Percentiles rank a stretch among this genome's conserved stretches.
Evolutionary conservation across 2,888 invertebrate genomes (phyloP).

Genomic region (Calameuta filiformis): DNA sequence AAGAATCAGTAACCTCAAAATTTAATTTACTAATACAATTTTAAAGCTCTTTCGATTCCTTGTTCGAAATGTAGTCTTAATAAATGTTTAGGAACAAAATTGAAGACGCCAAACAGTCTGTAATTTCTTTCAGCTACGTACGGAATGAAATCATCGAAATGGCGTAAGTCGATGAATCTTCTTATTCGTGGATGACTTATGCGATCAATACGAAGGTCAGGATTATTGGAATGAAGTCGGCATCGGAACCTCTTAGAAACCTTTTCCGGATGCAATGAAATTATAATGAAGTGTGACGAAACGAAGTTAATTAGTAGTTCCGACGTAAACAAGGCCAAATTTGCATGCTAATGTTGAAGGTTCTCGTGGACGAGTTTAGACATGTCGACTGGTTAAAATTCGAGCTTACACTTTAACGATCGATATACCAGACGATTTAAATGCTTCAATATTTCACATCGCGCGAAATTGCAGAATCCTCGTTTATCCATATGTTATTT

Average conservation of each 20-base stretch:
- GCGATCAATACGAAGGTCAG: slow-evolving; percentile 35
- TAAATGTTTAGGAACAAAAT: background rate
- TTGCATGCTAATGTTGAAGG: slow-evolving; percentile 31
- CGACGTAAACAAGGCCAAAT: slow-evolving; percentile 30
- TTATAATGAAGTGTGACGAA: background rate
- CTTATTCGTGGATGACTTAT: slow-evolving; percentile 58
- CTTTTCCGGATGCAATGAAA: slow-evolving; percentile 3
- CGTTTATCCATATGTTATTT: background rate
- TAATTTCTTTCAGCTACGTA: slow-evolving; percentile 67
- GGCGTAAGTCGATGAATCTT: slow-evolving; percentile 61
- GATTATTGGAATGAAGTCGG: slow-evolving; percentile 11
- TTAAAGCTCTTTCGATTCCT: background rate
- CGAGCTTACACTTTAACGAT: background rate
- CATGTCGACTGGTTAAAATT: slow-evolving; percentile 5
- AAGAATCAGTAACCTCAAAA: background rate
- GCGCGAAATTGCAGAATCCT: background rate
- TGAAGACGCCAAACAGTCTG: background rate
- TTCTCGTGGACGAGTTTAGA: slow-evolving; percentile 6
- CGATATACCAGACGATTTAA: background rate
- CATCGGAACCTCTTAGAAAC: slow-evolving; percentile 4
- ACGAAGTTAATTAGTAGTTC: slow-evolving; percentile 24
- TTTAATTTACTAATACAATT: background rate
- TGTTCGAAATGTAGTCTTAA: background rate
- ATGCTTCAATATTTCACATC: background rate
- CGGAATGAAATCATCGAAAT: slow-evolving; percentile 66